Evolutionary conservation across 2,888 invertebrate genomes (phyloP).

Genomic region (Clivina fossor): DNA sequence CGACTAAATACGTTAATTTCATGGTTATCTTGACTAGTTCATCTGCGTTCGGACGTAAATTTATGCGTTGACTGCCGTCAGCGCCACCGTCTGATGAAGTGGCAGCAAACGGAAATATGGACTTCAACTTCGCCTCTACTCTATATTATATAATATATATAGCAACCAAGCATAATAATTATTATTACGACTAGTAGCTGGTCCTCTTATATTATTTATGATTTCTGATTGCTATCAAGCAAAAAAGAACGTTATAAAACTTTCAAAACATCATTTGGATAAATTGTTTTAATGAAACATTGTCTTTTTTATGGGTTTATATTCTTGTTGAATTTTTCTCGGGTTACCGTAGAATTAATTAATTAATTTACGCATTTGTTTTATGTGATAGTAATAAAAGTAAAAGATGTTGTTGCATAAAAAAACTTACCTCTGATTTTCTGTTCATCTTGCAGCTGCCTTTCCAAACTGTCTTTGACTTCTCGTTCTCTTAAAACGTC

Average conservation of each 20-base stretch:
- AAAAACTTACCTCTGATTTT: constrained; percentile 85
- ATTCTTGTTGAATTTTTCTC: too few species aligned
- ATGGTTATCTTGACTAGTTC: constrained; percentile 5
- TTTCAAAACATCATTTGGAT: constrained; percentile 7
- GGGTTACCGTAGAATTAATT: too few species aligned
- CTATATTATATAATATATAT: too few species aligned
- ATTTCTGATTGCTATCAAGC: constrained; percentile 15
- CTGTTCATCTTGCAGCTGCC: constrained; percentile 91
- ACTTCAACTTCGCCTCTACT: constrained; percentile 1
- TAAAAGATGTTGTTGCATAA: too few species aligned
- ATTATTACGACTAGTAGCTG: neutral
- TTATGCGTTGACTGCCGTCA: constrained; percentile 8
- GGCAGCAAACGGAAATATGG: constrained; percentile 8
- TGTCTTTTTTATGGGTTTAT: too few species aligned
- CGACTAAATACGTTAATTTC: too few species aligned
- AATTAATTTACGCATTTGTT: too few species aligned
- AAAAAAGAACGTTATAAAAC: constrained; percentile 8
- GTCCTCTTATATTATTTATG: constrained; percentile 12
- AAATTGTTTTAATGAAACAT: too few species aligned
- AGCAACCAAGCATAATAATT: constrained; percentile 7
- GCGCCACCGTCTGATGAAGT: constrained; percentile 4
- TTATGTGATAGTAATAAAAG: too few species aligned
- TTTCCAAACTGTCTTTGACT: constrained; percentile 89
- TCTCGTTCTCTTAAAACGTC: constrained; percentile 91
- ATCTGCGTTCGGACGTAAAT: constrained; percentile 2